Base-by-base conservation (phyloP, 2,888 invertebrate genomes). In the Athalia cordata region DNA sequence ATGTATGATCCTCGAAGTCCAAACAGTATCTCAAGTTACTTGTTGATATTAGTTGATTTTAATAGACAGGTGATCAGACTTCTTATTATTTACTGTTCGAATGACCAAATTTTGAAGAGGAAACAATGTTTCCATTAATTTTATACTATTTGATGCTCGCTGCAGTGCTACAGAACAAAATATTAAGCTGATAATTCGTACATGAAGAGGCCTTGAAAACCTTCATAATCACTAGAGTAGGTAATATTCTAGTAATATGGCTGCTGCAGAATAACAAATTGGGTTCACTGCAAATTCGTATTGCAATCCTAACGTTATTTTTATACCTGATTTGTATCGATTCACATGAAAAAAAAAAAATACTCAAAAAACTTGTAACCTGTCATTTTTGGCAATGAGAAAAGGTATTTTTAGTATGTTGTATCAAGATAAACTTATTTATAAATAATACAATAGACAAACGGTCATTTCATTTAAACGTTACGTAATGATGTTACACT, bases 321-420 rank as follows among this genome's bases (percentile, higher is more conserved):
- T 77, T 77, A 45, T 77, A 77, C 70, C 68, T 70, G 9, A 70
- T 61, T 77, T 77, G 70, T 77, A 77, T 43, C 47, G 45, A 45
- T 9, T 68, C 29, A 55, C 11, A 68, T 29, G 4, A 68, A 55
- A 11, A 29, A 68, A 68, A 43, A 68, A 55, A 45, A 72, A 72
- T 52, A n/a, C 55, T 7, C n/a, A 55, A 11, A 55, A n/a, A 55
- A 55, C 9, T 11, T 55, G 7, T 55, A 11, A 55, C 55, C 55
- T 55, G n/a, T n/a, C 45, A 49, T 66, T 43, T 13, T n/a, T 13
- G 62, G 62, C 13, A 13, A 62, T 13, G 15, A 62, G 13, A 62
- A 13, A 13, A 55, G 55, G 29, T 29, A 29, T 29, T 29, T 29
- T 29, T 29, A 55, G n/a, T 55, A n/a, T 55, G n/a, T 55, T 55